These are phyloP conservation scores for Ammodytes dubius DNA, from an alignment of 2,113 vertebrate genomes.

Conservation along the genomic window DNA sequence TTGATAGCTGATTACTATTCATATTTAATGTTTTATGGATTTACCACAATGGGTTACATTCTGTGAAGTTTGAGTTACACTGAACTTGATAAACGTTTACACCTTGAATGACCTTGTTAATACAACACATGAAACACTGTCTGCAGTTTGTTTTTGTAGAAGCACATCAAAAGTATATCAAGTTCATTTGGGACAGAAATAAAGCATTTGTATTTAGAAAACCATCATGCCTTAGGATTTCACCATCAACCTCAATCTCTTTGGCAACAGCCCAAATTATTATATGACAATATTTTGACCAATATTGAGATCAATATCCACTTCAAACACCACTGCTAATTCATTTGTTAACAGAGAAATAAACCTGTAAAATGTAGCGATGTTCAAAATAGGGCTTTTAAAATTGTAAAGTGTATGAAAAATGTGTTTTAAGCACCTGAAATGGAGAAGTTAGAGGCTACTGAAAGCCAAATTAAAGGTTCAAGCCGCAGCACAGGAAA, in stretches of 20 bases:
- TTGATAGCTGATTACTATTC: background rate
- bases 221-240: background rate
- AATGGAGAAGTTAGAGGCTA: conserved; percentile 72
- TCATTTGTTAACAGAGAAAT: background rate
- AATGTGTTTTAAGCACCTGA: conserved; percentile 22
- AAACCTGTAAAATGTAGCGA: background rate
- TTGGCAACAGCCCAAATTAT: background rate
- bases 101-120: background rate
- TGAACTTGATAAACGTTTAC: background rate
- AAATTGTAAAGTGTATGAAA: conserved; percentile 3
- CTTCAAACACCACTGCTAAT: background rate
- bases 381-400: background rate
- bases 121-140: background rate
- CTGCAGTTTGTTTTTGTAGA: background rate
- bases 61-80: background rate
- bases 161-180: background rate
- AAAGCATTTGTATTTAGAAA: background rate
- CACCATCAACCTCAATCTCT: background rate
- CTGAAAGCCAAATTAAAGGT: conserved; percentile 81
- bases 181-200: background rate
- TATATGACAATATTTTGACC: background rate
- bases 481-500: conserved; percentile 83
- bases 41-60: background rate
- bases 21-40: background rate
- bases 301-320: background rate